Conservation (phyloP, 2,797 vertebrate genomes). For the Rhincodon typus region DNA sequence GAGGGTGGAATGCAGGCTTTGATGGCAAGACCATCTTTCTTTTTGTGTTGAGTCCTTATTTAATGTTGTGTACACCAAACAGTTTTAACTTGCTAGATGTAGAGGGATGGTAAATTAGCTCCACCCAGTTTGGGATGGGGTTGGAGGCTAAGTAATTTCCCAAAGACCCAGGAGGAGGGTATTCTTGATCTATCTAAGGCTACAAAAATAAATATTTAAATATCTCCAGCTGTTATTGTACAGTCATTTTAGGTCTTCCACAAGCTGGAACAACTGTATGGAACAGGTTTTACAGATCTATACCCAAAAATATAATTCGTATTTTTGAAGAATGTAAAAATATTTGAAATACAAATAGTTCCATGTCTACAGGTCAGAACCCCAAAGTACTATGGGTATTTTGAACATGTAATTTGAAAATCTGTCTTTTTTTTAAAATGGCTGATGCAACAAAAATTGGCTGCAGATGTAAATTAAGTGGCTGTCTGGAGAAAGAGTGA, state of each 20-base stretch:
- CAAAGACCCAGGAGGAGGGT: no score
- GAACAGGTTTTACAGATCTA: neutral
- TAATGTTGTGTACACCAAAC: neutral
- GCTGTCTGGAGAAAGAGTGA: no score
- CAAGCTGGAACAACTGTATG: neutral
- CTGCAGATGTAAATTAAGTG: no score
- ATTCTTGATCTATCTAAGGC: no score
- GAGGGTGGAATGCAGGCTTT: no score
- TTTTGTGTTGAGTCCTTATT: neutral
- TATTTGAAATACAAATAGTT: neutral
- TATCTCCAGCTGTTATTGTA: neutral
- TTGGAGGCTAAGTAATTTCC: no score
- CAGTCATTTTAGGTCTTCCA: neutral
- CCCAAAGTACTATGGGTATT: no score
- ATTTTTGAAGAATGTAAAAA: neutral
- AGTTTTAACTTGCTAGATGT: neutral
- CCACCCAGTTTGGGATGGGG: no score
- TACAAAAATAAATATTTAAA: neutral
- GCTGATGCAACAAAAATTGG: no score
- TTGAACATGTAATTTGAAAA: no score
- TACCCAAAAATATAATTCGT: neutral
- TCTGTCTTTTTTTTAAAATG: no score
- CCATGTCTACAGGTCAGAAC: no score
- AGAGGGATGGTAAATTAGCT: neutral
- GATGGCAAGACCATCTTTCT: neutral